These are phyloP conservation scores for Halcyon chelicuti DNA, from an alignment of 2,797 vertebrate species.

Conservation along the genomic window DNA sequence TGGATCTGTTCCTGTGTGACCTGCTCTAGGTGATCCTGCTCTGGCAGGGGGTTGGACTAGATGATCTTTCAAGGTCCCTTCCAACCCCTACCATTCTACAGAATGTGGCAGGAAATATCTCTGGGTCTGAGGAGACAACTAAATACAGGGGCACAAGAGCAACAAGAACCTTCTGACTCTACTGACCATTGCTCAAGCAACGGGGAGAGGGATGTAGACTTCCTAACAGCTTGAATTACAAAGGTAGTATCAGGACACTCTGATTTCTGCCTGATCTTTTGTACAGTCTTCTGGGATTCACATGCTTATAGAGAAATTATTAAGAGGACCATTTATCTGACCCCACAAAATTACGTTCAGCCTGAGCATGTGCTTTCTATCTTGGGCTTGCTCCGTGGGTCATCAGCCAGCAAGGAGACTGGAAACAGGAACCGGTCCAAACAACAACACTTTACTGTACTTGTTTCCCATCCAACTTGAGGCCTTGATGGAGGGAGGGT, in stretches of 20 bases:
- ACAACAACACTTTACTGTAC: background rate
- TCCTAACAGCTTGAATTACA: background rate
- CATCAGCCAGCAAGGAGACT: background rate
- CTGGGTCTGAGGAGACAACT: background rate
- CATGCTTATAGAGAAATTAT: background rate
- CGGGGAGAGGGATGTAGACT: background rate
- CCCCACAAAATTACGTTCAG: background rate
- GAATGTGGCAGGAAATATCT: slow-evolving; percentile 44
- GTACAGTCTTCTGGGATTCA: background rate
- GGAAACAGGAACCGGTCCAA: slow-evolving; percentile 24
- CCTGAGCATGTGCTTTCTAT: background rate
- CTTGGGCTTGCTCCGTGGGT: background rate
- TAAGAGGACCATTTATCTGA: background rate
- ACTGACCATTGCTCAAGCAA: background rate
- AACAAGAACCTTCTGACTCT: slow-evolving; percentile 42
- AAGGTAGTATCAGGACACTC: background rate
- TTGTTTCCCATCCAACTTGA: slow-evolving; percentile 27
- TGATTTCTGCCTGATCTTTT: background rate
- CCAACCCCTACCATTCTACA: background rate
- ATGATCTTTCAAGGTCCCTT: too few relatives aligned
- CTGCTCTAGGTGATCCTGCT: too few relatives aligned
- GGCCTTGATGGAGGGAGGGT: background rate
- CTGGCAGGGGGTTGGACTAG: too few relatives aligned
- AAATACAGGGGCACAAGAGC: slow-evolving; percentile 22
- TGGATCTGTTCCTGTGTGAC: too few relatives aligned